Conservation (phyloP, 2,113 vertebrate species). For the Nothocercus nigrocapillus region DNA sequence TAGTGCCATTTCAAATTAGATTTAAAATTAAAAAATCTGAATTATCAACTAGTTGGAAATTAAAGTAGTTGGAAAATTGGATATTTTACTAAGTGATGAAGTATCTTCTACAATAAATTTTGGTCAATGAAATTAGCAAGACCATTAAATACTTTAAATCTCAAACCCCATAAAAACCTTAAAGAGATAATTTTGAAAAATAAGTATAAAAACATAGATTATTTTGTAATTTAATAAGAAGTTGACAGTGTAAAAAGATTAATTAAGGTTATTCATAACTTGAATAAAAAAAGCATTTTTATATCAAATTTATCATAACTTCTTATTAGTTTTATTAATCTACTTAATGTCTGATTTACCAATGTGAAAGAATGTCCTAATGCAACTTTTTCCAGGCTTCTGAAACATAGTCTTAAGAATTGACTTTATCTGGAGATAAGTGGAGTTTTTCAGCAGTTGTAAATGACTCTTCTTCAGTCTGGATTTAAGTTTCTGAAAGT, state of each 20-base stretch:
- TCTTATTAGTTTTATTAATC: not conserved
- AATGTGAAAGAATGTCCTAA: not conserved
- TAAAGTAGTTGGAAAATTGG: not conserved
- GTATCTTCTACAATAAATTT: not conserved
- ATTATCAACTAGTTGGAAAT: not conserved
- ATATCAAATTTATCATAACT: not conserved
- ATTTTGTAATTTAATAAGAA: not conserved
- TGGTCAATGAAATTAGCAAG: not conserved
- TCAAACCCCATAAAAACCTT: not conserved
- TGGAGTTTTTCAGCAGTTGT: not conserved
- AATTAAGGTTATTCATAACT: not conserved
- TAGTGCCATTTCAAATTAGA: not conserved
- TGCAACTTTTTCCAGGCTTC: not conserved
- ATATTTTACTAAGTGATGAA: not conserved
- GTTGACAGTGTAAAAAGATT: not conserved
- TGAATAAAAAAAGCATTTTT: not conserved
- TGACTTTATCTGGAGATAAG: not conserved
- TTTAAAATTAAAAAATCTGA: not conserved
- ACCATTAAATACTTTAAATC: not conserved
- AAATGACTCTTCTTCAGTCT: not conserved
- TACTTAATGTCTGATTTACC: not conserved
- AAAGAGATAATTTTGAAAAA: not conserved
- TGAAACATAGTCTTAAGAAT: not conserved
- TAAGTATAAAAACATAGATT: not conserved
- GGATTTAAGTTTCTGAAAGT: not conserved